Evolutionary conservation across 2,797 vertebrate genomes (phyloP).

Genomic region (Falco cherrug): DNA sequence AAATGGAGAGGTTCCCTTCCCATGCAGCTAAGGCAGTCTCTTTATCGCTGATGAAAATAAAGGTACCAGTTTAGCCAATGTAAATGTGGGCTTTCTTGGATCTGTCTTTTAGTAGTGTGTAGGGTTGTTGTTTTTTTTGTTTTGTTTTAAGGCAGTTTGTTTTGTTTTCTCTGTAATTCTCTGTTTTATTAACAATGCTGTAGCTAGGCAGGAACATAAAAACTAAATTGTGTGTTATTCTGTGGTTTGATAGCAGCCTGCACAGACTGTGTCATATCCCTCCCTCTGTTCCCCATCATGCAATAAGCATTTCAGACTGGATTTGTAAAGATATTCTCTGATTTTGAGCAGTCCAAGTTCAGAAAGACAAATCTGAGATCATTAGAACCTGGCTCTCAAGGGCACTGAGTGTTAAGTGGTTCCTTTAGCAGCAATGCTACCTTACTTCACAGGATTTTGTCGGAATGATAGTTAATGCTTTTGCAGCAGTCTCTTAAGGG

Average conservation of each 20-base stretch:
- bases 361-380: not conserved
- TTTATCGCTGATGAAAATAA: conserved; percentile 6
- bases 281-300: not conserved
- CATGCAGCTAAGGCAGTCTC: not conserved
- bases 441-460: not conserved
- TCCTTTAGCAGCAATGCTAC: not conserved
- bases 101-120: not conserved
- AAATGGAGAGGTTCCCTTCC: not conserved
- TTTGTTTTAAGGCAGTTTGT: not conserved
- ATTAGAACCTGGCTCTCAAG: not conserved
- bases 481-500: not conserved
- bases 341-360: not conserved
- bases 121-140: not conserved
- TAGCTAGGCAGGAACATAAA: not conserved
- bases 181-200: not conserved
- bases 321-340: not conserved
- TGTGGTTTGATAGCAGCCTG: not conserved
- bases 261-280: not conserved
- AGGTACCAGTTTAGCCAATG: not conserved
- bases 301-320: not conserved
- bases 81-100: not conserved
- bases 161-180: conserved; percentile 1
- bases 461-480: not conserved
- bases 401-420: not conserved
- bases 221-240: not conserved